Evolutionary conservation across 2,888 invertebrate species (phyloP).

Genomic region (Dryadula phaetusa): DNA sequence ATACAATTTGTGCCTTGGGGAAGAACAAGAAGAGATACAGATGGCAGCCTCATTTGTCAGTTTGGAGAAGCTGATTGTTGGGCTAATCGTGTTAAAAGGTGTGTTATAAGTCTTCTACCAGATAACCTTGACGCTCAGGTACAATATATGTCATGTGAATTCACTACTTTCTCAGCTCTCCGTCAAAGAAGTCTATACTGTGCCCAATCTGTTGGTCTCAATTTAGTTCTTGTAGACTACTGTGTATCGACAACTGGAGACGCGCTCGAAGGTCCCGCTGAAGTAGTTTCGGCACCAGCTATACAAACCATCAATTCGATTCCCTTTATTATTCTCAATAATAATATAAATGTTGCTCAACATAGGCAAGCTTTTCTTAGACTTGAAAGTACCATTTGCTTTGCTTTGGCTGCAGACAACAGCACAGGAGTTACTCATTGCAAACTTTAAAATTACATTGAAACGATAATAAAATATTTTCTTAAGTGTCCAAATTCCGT

Average conservation of each 20-base stretch:
- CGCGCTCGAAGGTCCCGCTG: constrained; percentile 48
- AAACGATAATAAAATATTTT: not conserved
- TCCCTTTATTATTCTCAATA: constrained; percentile 67
- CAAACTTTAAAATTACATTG: constrained; percentile 10
- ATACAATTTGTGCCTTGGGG: constrained; percentile 78
- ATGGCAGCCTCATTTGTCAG: constrained; percentile 62
- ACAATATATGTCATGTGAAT: constrained; percentile 73
- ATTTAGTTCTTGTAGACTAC: constrained; percentile 59
- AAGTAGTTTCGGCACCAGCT: constrained; percentile 55
- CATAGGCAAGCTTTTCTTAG: constrained; percentile 54
- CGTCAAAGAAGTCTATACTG: constrained; percentile 60
- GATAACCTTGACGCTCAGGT: constrained; percentile 63
- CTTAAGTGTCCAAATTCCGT: no score
- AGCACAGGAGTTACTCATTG: constrained; percentile 60
- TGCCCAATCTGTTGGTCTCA: constrained; percentile 60
- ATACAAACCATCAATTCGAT: constrained; percentile 60
- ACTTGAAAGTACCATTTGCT: constrained; percentile 62
- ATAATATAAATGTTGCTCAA: constrained; percentile 48
- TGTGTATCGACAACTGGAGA: constrained; percentile 63
- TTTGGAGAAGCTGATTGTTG: constrained; percentile 67
- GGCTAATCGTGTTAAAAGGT: constrained; percentile 74
- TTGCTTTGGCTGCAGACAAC: constrained; percentile 62
- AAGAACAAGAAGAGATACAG: constrained; percentile 55
- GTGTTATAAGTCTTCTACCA: constrained; percentile 61
- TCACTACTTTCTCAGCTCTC: constrained; percentile 58